A percentile compares a stretch with the other conserved stretches of the same genome.
Evolutionary conservation across 2,888 invertebrate species (phyloP).

Genomic region (Agrenia bidenticulata): DNA sequence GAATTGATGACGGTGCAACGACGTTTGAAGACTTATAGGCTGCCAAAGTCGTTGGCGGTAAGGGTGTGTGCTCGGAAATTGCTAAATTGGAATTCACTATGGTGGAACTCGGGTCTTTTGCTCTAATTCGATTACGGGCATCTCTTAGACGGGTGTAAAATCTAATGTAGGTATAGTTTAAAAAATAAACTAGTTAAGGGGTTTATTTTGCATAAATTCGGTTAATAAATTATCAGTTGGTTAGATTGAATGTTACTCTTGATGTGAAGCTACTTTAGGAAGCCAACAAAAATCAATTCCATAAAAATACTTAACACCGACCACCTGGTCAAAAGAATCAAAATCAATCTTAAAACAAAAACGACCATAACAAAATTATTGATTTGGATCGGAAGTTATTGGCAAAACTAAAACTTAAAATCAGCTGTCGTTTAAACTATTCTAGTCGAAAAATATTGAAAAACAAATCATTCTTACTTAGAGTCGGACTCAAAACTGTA

Average conservation of each 20-base stretch:
- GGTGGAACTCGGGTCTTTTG: constrained; percentile 35
- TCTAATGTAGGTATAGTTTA: constrained; percentile 33
- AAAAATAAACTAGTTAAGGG: constrained; percentile 15
- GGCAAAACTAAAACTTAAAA: too few relatives aligned
- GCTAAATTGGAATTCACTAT: constrained; percentile 20
- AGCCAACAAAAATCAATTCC: not conserved
- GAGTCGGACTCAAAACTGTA: constrained; percentile 86
- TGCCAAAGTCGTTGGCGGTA: constrained; percentile 10
- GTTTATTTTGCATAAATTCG: not conserved
- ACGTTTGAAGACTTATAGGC: too few relatives aligned
- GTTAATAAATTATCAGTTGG: constrained; percentile 9
- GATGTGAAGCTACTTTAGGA: too few relatives aligned
- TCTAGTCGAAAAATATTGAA: too few relatives aligned
- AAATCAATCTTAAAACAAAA: too few relatives aligned
- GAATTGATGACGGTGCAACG: too few relatives aligned
- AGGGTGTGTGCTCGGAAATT: constrained; percentile 7
- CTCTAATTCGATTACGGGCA: constrained; percentile 52
- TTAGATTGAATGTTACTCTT: not conserved
- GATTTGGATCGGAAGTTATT: too few relatives aligned
- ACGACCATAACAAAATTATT: too few relatives aligned
- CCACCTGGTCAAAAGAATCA: not conserved
- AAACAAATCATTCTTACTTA: too few relatives aligned
- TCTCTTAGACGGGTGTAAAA: constrained; percentile 52
- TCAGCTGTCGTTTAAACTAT: too few relatives aligned
- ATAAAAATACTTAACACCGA: not conserved